Evolutionary conservation across 1,140 invertebrate species (phyloP).

Genomic region (Drosophila sp.): DNA sequence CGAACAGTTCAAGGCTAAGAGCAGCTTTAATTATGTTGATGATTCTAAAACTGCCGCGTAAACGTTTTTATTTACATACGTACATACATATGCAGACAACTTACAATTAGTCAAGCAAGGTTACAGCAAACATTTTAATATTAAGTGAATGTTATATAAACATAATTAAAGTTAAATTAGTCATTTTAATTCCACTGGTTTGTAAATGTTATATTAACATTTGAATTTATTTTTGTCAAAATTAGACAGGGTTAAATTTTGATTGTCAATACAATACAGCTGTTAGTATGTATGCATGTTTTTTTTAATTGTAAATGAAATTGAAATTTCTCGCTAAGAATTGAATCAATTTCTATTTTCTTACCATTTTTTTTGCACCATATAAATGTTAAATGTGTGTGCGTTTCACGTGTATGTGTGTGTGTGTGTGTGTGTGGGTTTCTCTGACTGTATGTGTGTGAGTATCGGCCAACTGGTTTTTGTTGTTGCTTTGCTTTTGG

Average conservation of each 20-base stretch:
- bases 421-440: conserved; percentile 21
- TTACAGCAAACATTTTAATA: too few species aligned
- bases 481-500: conserved; percentile 61
- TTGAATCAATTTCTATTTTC: conserved; percentile 63
- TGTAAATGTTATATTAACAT: too few species aligned
- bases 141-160: too few species aligned
- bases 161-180: too few species aligned
- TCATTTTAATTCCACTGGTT: too few species aligned
- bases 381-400: conserved; percentile 48
- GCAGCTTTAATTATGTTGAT: background rate
- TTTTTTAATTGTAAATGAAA: conserved; percentile 69
- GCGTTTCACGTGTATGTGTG: conserved; percentile 12
- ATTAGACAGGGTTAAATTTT: too few species aligned
- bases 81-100: conserved; percentile 1
- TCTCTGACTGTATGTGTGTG: conserved; percentile 18
- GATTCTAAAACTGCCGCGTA: conserved; percentile 2
- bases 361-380: conserved; percentile 42
- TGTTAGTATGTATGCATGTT: conserved; percentile 6
- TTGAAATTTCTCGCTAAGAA: conserved; percentile 61
- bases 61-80: background rate
- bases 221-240: too few species aligned
- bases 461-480: conserved; percentile 78
- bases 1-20: conserved; percentile 60
- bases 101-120: too few species aligned
- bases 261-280: too few species aligned